Evolutionary conservation across 2,113 vertebrate genomes (phyloP), one percentile per base, ranked within the genome.

Genomic region (Platysternon megacephalum): DNA sequence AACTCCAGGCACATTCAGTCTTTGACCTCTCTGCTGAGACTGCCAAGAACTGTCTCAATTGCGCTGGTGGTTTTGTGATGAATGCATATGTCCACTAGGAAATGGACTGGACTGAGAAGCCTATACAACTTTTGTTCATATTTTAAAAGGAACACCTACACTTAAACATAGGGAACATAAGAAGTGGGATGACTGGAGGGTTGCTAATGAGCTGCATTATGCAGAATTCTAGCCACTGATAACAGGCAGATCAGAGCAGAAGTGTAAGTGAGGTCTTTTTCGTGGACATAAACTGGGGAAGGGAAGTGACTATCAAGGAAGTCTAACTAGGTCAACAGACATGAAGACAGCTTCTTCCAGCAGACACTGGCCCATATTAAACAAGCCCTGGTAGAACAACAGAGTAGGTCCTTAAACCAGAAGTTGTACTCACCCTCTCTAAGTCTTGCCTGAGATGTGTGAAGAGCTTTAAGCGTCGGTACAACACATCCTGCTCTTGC

Each of bases 381-480:
- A 58, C 81, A 56, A 91, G 82, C 76, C 65, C 49, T 81, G 82
- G 24, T 1, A 44, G 88, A 89, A 32, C 9, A 4, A 0, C 4
- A 0, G 2, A 81, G 55, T 1, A 80, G 68, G 21, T 8, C 4
- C 2, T 0, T 6, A n/a, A 76, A 58, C 82, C 52, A 52, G 79
- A 79, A 90, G n/a, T 86, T 35, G 35, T 16, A 98, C 99, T 99
- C 98, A 99, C 99, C 98, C 99, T 98, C 98, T 99, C 99, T 95
- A 99, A 97, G 98, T 99, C 99, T 95, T 99, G 99, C 89, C 99
- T 98, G 94, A 99, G 99, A 97, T 99, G 99, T 26, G 99, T 99
- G 98, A 99, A 99, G 94, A 99, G 99, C 97, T 99, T 99, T 92
- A 99, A 98, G 61, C 99, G 99, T 61, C 99, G 98, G 98, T 99